These are phyloP conservation scores for Chloroclystis v-ata DNA, from an alignment of 2,888 invertebrate species.

Conservation along the genomic window DNA sequence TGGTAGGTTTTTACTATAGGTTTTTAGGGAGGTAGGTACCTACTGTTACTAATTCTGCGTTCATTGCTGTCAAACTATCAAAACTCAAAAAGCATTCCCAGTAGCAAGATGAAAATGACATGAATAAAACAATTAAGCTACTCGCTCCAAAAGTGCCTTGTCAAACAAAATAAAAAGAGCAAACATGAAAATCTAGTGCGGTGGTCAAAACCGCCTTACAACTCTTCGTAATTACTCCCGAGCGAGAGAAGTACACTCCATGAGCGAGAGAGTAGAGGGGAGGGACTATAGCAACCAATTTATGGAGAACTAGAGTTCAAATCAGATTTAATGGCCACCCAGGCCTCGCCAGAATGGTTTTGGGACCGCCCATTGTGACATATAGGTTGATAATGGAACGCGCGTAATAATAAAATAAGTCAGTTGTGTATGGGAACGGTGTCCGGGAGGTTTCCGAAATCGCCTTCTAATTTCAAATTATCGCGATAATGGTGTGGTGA, in stretches of 20 bases:
- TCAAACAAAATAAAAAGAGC: constrained; percentile 33
- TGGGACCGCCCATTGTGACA: constrained; percentile 62
- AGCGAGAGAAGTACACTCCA: constrained; percentile 25
- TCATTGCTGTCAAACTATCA: not conserved
- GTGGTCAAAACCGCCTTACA: constrained; percentile 25
- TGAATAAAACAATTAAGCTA: constrained; percentile 25
- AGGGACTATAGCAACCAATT: constrained; percentile 28
- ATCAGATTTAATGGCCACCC: not conserved
- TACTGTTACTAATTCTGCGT: no score
- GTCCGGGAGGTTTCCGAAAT: constrained; percentile 23
- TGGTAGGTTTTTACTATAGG: no score
- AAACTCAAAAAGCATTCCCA: not conserved
- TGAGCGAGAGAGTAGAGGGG: constrained; percentile 20
- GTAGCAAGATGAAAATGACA: constrained; percentile 12
- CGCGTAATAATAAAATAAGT: constrained; percentile 66
- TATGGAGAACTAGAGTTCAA: constrained; percentile 25
- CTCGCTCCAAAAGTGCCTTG: constrained; percentile 27
- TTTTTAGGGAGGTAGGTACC: no score
- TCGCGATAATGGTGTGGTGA: constrained; percentile 2
- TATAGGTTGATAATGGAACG: constrained; percentile 65
- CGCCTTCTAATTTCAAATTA: constrained; percentile 13
- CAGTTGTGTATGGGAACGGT: constrained; percentile 49
- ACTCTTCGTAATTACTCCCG: constrained; percentile 27
- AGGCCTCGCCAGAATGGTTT: constrained; percentile 34
- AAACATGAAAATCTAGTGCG: constrained; percentile 37